Evolutionary conservation across 1,140 invertebrate genomes (phyloP).

Genomic region (Conus betulinus): DNA sequence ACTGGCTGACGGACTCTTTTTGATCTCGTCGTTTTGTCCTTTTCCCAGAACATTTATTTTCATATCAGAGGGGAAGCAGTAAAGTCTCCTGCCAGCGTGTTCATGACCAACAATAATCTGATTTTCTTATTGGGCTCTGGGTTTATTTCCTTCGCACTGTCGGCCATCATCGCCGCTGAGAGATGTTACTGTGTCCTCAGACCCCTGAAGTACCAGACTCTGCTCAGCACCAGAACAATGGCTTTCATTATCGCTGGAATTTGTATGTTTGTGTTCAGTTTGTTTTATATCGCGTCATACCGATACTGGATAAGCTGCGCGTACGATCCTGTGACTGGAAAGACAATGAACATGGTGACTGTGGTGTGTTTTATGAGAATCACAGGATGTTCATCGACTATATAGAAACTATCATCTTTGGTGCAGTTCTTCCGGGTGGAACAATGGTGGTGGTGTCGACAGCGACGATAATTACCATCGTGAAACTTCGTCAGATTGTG

Average conservation of each 20-base stretch:
- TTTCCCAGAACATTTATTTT: not conserved
- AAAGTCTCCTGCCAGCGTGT: not conserved
- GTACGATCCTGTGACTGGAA: not conserved
- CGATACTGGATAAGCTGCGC: not conserved
- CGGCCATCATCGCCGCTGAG: not conserved
- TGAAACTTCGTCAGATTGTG: not conserved
- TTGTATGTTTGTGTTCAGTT: too few relatives aligned
- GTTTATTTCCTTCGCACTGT: not conserved
- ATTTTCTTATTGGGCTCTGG: not conserved
- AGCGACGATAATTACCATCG: not conserved
- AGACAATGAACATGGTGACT: not conserved
- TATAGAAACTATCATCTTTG: not conserved
- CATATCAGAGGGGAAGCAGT: not conserved
- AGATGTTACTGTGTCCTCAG: conserved; percentile 5
- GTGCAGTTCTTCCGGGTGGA: not conserved
- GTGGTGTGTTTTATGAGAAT: not conserved
- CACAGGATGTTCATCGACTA: not conserved
- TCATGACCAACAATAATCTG: not conserved
- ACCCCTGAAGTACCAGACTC: not conserved
- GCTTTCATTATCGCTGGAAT: too few relatives aligned
- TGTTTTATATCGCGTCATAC: too few relatives aligned
- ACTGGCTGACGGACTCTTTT: not conserved
- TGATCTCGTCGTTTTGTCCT: not conserved
- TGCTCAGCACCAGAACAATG: not conserved
- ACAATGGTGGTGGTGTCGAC: not conserved